Evolutionary conservation across 2,888 invertebrate genomes (phyloP).

Genomic region (Halictus quadricinctus): DNA sequence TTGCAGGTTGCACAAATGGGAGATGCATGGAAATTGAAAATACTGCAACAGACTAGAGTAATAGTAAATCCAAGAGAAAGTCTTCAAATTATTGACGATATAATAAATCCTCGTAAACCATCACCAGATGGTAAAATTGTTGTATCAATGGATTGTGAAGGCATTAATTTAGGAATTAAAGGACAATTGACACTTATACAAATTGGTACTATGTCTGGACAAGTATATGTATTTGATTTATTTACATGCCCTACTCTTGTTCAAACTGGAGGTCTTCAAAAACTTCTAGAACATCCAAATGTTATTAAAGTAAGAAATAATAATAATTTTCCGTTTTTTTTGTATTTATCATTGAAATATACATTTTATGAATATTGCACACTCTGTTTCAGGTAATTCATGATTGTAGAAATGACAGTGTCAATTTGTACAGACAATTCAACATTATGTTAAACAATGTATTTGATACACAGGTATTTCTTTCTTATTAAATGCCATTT

Average conservation of each 20-base stretch:
- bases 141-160: conserved; percentile 95
- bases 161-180: conserved; percentile 94
- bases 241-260: conserved; percentile 92
- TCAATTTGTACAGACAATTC: conserved; percentile 93
- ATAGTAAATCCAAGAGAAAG: conserved; percentile 92
- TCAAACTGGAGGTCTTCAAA: conserved; percentile 90
- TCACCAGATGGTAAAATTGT: conserved; percentile 82
- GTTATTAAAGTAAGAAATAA: conserved; percentile 88
- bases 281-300: conserved; percentile 90
- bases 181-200: conserved; percentile 94
- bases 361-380: neutral
- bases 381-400: conserved; percentile 88
- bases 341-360: conserved; percentile 13
- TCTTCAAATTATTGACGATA: conserved; percentile 89
- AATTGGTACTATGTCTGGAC: conserved; percentile 91
- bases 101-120: conserved; percentile 84
- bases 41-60: conserved; percentile 91
- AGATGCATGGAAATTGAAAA: conserved; percentile 91
- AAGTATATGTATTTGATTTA: conserved; percentile 94
- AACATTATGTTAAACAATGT: conserved; percentile 92
- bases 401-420: conserved; percentile 95
- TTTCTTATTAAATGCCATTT: conserved; percentile 7
- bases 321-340: neutral
- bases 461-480: conserved; percentile 92
- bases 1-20: conserved; percentile 82